Evolutionary conservation across 2,113 vertebrate species (phyloP).

Genomic region (Solea solea): DNA sequence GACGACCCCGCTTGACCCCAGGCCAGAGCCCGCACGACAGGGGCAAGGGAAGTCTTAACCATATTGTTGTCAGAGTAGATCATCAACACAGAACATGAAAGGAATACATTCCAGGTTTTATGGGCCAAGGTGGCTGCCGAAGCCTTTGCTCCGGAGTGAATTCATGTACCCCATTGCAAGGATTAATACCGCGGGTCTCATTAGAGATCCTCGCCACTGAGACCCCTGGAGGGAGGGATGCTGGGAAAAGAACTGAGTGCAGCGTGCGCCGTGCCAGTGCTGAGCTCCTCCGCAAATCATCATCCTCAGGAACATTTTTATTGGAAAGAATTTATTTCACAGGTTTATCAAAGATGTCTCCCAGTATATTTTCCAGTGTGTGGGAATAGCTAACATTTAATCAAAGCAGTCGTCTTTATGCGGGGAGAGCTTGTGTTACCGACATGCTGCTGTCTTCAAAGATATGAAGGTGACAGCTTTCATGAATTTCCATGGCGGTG

Average conservation of each 20-base stretch:
- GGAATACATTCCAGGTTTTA: conserved; percentile 81
- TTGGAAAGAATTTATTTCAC: conserved; percentile 79
- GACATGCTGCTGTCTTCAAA: conserved; percentile 76
- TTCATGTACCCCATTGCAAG: conserved; percentile 80
- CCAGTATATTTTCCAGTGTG: conserved; percentile 72
- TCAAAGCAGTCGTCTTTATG: conserved; percentile 59
- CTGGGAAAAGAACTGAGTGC: conserved; percentile 73
- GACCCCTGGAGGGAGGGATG: conserved; percentile 74
- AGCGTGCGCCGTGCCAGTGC: conserved; percentile 55
- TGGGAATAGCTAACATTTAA: conserved; percentile 59
- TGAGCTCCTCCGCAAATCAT: conserved; percentile 77
- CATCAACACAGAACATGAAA: conserved; percentile 85
- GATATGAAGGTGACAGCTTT: conserved; percentile 73
- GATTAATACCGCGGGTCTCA: conserved; percentile 81
- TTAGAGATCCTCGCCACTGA: conserved; percentile 78
- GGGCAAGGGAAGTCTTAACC: conserved; percentile 81
- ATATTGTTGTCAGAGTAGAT: conserved; percentile 86
- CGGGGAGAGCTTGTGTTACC: conserved; percentile 72
- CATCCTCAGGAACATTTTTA: conserved; percentile 75
- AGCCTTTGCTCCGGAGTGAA: conserved; percentile 76
- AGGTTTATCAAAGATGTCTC: conserved; percentile 76
- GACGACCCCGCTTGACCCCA: conserved; percentile 73
- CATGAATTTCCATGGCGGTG: conserved; percentile 70
- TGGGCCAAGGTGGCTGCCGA: conserved; percentile 73
- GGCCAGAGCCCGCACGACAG: conserved; percentile 80